Evolutionary conservation across 1,140 invertebrate genomes (phyloP).

Genomic region (silkworm (Bombyx mori)): DNA sequence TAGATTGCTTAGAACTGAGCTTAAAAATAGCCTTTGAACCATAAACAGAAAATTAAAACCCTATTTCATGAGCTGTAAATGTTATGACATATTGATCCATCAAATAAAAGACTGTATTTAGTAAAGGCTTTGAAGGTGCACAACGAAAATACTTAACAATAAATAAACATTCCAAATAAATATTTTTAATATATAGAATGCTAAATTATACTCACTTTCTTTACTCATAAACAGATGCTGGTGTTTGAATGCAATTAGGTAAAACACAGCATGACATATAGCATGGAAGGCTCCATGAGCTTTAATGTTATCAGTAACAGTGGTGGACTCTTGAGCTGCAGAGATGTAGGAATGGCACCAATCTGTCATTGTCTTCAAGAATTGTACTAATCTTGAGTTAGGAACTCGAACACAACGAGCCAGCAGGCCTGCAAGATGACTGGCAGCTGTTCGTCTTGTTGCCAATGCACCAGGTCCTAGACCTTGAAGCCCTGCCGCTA

Average conservation of each 20-base stretch:
- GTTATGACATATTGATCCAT: too few relatives aligned
- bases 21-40: too few relatives aligned
- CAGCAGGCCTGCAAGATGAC: slow-evolving; percentile 52
- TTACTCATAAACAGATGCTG: slow-evolving; percentile 83
- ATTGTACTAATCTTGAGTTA: slow-evolving; percentile 46
- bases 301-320: slow-evolving; percentile 57
- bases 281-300: slow-evolving; percentile 90
- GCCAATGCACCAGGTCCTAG: slow-evolving; percentile 50
- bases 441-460: slow-evolving; percentile 54
- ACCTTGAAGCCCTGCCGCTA: slow-evolving; percentile 45
- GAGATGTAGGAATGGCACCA: slow-evolving; percentile 68
- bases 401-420: slow-evolving; percentile 54
- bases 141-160: too few relatives aligned
- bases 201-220: slow-evolving; percentile 75
- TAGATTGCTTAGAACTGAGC: too few relatives aligned
- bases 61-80: too few relatives aligned
- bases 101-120: too few relatives aligned
- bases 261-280: slow-evolving; percentile 92
- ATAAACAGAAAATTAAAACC: too few relatives aligned
- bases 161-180: too few relatives aligned
- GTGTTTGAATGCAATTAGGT: slow-evolving; percentile 89
- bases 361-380: slow-evolving; percentile 58
- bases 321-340: slow-evolving; percentile 51
- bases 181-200: background rate
- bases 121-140: too few relatives aligned